Evolutionary conservation across 2,113 vertebrate species (phyloP).

Genomic region (Trichomycterus rosablanca): DNA sequence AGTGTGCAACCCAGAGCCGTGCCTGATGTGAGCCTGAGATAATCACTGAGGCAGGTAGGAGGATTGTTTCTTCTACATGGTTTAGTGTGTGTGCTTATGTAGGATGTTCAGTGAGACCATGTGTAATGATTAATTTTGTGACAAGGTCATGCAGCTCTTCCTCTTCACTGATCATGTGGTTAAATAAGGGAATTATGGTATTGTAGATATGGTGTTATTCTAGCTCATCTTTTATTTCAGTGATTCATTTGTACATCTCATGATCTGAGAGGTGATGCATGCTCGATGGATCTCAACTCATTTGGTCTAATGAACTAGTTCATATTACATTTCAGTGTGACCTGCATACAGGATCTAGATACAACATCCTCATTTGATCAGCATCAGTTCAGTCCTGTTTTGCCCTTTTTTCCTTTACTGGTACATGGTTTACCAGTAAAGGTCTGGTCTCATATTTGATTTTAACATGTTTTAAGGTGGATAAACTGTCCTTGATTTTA

Average conservation of each 20-base stretch:
- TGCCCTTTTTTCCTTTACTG: no score
- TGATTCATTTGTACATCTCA: neutral
- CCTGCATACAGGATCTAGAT: conserved; percentile 8
- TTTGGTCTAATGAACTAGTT: conserved; percentile 12
- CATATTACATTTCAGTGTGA: conserved; percentile 20
- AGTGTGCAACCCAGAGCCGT: conserved; percentile 10
- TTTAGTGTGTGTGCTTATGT: neutral
- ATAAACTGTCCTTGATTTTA: no score
- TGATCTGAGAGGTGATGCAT: neutral
- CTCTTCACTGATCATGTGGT: neutral
- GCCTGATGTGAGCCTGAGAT: conserved; percentile 8
- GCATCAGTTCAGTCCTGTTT: neutral
- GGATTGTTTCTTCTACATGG: neutral
- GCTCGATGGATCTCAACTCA: neutral
- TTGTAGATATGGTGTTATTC: neutral
- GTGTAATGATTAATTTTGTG: neutral
- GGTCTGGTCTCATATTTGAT: no score
- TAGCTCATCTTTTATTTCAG: neutral
- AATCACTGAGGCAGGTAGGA: conserved; percentile 15
- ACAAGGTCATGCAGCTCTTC: conserved; percentile 15
- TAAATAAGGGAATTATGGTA: neutral
- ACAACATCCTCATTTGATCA: conserved; percentile 3
- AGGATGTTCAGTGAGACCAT: no score
- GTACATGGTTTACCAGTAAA: no score
- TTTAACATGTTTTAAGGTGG: no score